phyloP scores from a whole-genome alignment of 2,113 vertebrate species.

The Hyaena hyaena region DNA sequence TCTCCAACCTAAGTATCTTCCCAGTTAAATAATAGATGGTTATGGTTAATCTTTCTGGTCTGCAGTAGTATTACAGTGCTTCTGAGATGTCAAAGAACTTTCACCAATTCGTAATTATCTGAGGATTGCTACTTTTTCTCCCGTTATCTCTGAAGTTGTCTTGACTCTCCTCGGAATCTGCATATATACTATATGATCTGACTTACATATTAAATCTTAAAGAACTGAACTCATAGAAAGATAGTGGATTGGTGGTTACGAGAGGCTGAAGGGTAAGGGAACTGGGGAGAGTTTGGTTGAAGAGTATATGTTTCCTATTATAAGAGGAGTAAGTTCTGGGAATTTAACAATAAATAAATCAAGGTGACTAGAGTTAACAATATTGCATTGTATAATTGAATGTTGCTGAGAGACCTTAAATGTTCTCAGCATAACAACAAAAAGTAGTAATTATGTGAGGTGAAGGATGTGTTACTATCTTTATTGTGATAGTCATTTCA shows the following conservation, averaged over 20 bases:
- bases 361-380: not conserved
- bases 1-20: not conserved
- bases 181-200: not conserved
- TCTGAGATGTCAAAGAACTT: constrained; percentile 6
- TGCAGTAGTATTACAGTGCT: not conserved
- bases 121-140: not conserved
- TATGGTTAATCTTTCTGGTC: not conserved
- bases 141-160: not conserved
- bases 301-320: not conserved
- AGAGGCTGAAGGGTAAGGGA: not conserved
- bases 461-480: not conserved
- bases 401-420: not conserved
- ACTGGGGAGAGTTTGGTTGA: not conserved
- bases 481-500: not conserved
- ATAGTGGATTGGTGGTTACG: not conserved
- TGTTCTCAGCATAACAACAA: not conserved
- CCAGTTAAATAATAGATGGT: not conserved
- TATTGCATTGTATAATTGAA: not conserved
- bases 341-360: not conserved
- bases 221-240: not conserved
- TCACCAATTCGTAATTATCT: not conserved
- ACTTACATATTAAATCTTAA: not conserved
- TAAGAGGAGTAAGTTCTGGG: not conserved
- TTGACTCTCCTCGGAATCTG: not conserved
- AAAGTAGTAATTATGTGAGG: not conserved